These are phyloP conservation scores for Myopa tessellatipennis DNA, from an alignment of 2,888 invertebrate species.

Conservation along the genomic window DNA sequence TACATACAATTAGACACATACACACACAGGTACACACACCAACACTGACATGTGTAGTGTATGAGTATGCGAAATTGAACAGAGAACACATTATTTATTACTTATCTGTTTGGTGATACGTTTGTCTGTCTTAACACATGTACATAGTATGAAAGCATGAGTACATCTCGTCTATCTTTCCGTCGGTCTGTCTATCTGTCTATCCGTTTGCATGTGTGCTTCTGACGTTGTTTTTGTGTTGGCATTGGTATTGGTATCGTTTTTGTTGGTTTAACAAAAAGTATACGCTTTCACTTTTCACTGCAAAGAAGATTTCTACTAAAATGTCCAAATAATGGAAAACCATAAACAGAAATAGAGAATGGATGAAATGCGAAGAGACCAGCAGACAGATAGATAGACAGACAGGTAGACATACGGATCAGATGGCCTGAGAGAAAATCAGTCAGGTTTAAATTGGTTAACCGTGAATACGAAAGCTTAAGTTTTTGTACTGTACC, in stretches of 20 bases:
- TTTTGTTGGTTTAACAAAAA: neutral
- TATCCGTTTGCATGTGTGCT: too few species aligned
- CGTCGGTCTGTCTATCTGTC: too few species aligned
- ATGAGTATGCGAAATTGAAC: neutral
- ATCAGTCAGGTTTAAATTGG: too few species aligned
- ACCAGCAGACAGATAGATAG: neutral
- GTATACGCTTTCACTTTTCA: slow-evolving; percentile 1
- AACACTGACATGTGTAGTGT: neutral
- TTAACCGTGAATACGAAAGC: too few species aligned
- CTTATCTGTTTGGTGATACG: slow-evolving; percentile 2
- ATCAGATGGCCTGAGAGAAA: neutral
- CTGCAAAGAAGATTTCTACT: neutral
- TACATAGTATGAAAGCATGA: neutral
- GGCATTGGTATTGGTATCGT: neutral
- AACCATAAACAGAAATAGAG: neutral
- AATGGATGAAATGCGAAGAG: neutral
- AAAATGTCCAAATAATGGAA: neutral
- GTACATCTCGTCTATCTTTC: too few species aligned
- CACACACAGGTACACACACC: neutral
- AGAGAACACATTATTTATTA: slow-evolving; percentile 1
- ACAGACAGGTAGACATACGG: neutral
- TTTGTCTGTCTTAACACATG: neutral
- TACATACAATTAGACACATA: neutral
- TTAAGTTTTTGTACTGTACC: too few species aligned
- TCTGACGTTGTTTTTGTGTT: too few species aligned